Evolutionary conservation across 2,888 invertebrate genomes (phyloP), one percentile per base, ranked within the genome.

Genomic region (Diachrysia chrysitis): DNA sequence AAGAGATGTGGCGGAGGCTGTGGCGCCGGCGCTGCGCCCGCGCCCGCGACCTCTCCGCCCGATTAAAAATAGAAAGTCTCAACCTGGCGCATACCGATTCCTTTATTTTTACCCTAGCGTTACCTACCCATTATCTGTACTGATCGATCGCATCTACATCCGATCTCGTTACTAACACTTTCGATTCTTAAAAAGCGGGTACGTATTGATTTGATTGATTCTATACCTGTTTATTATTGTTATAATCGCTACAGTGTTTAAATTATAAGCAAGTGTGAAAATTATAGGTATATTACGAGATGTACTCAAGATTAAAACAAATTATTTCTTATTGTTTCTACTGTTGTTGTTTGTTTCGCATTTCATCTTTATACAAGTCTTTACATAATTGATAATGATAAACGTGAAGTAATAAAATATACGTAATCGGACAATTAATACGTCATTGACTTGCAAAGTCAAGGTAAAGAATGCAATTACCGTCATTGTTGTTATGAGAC

Each of bases 1-100:
- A 86, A 84, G 84, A 90, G 90, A 87, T 87, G 76, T 75, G 85
- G 76, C 85, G 87, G 93, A 93, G 93, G 93, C 94, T 92, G 92
- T 84, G 89, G 92, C 93, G 86, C 87, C 85, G 89, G 92, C 93
- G 87, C 48, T 21, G 48, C 48, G 48, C 86, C 85, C 83, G 89
- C 89, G 87, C 87, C 89, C 87, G 89, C 91, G 90, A 91, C 94
- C 93, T 93, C 90, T 90, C 91, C 90, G 87, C 91, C 90, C 89
- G 90, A 90, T 90, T 92, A 94, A 94, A 95, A 95, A 95, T 95
- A 95, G 95, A 95, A 95, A 95, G 95, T 92, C 87, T 85, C 85
- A 92, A 92, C 90, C 90, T 85, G 90, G 86, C 87, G 88, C 90
- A 89, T 88, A 88, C 87, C 80, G 77, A 89, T 86, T 92, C 92